Evolutionary conservation across 2,797 vertebrate species (phyloP), one percentile per base, ranked within the genome.

Genomic region (Linurgus olivaceus): DNA sequence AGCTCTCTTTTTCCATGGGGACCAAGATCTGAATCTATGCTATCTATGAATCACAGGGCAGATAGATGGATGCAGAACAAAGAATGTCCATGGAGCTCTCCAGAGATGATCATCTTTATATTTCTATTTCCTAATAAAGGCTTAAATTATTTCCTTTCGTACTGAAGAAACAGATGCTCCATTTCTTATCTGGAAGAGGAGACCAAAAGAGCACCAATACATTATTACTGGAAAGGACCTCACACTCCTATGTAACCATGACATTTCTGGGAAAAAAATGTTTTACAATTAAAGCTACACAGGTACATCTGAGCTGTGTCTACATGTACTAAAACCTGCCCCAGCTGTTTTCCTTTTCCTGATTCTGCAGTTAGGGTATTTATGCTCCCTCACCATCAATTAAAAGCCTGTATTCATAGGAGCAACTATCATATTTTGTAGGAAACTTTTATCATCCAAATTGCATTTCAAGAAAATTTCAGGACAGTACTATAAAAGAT

Each of bases 81-180:
- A 94, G 50, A 35, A 68, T 65, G 52, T 21, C 71, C 0, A 1
- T 67, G 47, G 67, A 85, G 67, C 37, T 92, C 80, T 95, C 66
- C n/a, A 73, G 80, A 92, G 86, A 90, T 73, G 66, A 44, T 42
- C 63, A 52, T 70, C 48, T 83, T 90, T 85, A 26, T 90, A 45
- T 54, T 90, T 92, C 66, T 83, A 19, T 85, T 76, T 93, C 74
- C 67, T 92, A 76, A 87, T 67, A 94, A 92, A 88, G 8, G 26
- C 59, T 90, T 72, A 73, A 70, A 71, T 79, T 1, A 61, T 86
- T 90, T 92, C 19, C 21, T 58, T 92, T 82, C 33, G 3, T n/a
- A 89, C 61, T 70, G 71, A 88, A 84, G 71, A 76, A 93, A 84
- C 6, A 82, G 74, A 92, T 84, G 35, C 4, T n/a, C 19, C 16